phyloP scores from a whole-genome alignment of 2,113 vertebrate species.

The Phyllostomus discolor region DNA sequence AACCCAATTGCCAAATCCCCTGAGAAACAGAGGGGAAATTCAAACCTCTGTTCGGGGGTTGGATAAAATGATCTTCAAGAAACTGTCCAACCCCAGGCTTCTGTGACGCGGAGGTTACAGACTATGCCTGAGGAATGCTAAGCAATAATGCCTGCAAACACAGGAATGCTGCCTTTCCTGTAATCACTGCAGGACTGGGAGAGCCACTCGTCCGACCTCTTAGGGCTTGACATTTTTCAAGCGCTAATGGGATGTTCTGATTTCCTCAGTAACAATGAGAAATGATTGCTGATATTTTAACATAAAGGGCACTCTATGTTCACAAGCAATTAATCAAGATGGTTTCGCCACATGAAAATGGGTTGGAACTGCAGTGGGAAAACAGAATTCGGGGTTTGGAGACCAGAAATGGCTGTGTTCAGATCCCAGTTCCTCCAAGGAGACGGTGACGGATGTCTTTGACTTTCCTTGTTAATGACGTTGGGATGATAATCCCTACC shows the following conservation, averaged over 20 bases:
- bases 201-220: constrained; percentile 10
- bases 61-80: constrained; percentile 37
- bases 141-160: background rate
- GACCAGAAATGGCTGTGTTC: background rate
- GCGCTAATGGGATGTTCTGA: constrained; percentile 58
- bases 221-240: constrained; percentile 61
- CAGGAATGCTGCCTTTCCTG: background rate
- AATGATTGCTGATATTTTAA: constrained; percentile 69
- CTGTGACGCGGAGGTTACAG: background rate
- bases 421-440: background rate
- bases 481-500: background rate
- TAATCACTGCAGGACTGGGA: background rate
- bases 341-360: constrained; percentile 9
- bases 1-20: background rate
- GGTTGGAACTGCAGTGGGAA: background rate
- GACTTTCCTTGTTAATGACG: background rate
- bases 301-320: constrained; percentile 62
- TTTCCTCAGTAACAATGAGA: constrained; percentile 52
- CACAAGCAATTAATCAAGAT: constrained; percentile 59
- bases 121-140: background rate
- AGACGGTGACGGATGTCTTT: background rate
- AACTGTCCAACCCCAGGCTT: background rate
- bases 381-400: background rate
- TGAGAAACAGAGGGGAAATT: background rate
- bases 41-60: background rate